A percentile compares a stretch with the other conserved stretches of the same genome.
Evolutionary conservation across 2,797 vertebrate species (phyloP).

Genomic region (Chrosomus eos): DNA sequence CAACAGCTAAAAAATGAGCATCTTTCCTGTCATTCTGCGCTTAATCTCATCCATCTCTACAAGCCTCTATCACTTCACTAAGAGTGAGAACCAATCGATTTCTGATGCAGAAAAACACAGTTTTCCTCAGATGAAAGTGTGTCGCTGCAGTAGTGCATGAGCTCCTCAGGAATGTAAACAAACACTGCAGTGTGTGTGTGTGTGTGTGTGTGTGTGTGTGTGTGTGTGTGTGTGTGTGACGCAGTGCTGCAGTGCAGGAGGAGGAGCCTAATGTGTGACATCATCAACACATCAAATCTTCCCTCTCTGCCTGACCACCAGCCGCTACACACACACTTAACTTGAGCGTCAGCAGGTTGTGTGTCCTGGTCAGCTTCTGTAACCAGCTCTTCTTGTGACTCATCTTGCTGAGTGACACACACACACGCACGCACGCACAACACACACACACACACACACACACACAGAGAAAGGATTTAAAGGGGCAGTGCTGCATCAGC

Average conservation of each 20-base stretch:
- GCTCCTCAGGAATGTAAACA: conserved; percentile 6
- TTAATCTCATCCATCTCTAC: background rate
- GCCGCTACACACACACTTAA: background rate
- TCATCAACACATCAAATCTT: background rate
- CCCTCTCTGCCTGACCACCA: background rate
- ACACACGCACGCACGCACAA: background rate
- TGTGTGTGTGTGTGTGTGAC: background rate
- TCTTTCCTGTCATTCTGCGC: background rate
- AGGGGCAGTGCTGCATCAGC: background rate
- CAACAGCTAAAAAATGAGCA: background rate
- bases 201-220: background rate
- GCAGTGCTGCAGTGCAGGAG: conserved; percentile 22
- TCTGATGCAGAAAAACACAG: background rate
- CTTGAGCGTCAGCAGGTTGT: background rate
- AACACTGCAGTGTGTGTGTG: conserved; percentile 14
- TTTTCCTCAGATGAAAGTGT: background rate
- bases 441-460: no score
- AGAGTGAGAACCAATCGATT: background rate
- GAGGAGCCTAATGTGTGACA: conserved; percentile 1
- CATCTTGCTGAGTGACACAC: background rate
- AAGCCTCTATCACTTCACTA: background rate
- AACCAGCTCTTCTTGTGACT: background rate
- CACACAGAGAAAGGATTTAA: background rate
- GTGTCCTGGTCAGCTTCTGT: conserved; percentile 8
- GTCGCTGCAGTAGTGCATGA: background rate